Evolutionary conservation across 2,113 vertebrate species (phyloP).

Genomic region (Dryoscopus gambensis): DNA sequence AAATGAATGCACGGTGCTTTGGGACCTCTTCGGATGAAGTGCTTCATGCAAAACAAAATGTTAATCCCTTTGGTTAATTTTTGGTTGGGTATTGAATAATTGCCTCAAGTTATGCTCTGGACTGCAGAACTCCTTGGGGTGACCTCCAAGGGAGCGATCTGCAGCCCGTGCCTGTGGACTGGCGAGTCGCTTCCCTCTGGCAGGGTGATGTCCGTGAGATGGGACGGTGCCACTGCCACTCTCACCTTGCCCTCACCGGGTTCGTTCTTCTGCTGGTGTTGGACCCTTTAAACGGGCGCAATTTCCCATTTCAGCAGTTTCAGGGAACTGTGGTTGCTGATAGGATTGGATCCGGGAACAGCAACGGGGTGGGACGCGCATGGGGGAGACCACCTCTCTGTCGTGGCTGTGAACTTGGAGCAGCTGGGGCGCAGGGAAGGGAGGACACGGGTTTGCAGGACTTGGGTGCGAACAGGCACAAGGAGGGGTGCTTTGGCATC

Average conservation of each 20-base stretch:
- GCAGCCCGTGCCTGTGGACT: background rate
- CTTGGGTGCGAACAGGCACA: background rate
- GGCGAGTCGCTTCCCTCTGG: background rate
- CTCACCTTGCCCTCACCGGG: background rate
- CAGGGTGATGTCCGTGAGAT: background rate
- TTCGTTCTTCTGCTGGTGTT: background rate
- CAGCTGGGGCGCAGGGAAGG: background rate
- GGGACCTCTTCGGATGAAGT: background rate
- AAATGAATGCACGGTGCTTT: background rate
- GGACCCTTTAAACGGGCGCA: background rate
- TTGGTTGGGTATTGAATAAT: background rate
- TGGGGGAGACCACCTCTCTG: background rate
- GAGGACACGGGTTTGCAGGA: background rate
- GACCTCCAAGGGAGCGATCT: background rate
- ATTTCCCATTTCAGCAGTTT: background rate
- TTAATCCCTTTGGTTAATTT: background rate
- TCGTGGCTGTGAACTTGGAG: background rate
- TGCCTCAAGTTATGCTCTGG: background rate
- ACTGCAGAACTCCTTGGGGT: background rate
- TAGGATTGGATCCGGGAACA: background rate
- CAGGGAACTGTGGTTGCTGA: background rate
- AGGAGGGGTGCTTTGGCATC: background rate
- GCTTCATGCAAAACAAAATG: background rate
- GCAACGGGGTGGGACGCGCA: rapidly evolving
- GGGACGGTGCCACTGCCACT: background rate